Base-by-base conservation (phyloP, 30 jellyfish, hydroid and myxozoan species). In the Sanderia malayensis region DNA sequence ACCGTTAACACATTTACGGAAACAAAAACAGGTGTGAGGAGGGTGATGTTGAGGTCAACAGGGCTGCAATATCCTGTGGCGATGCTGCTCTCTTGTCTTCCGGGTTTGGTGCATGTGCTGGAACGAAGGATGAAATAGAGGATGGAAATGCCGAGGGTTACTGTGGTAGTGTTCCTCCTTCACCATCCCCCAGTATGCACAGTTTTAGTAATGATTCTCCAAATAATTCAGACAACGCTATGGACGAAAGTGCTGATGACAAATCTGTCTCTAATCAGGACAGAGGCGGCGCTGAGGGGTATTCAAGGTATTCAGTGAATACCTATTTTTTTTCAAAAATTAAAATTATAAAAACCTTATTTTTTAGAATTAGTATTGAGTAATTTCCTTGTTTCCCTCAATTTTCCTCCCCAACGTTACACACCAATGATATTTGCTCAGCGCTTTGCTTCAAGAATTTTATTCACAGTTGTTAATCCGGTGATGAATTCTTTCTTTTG, bases 241-340 rank as follows among this genome's bases (percentile, higher is more conserved):
- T 15, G 4, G 64, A 49, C 64, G 64, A 49, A 49, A 49, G 64
- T 49, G 18, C 64, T 8, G 64, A 24, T 49, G 64, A 49, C 18
- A 24, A 49, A 9, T 24, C 64, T 49, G 64, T 49, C 64, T 24
- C 18, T 49, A 24, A 49, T n/a, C n/a, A n/a, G n/a, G n/a, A n/a
- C n/a, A 59, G 75, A 57, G 75, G 75, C 75, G 75, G 75, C 75
- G 75, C 75, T 63, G 75, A 63, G 75, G 75, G 75, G 75, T 63
- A n/a, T n/a, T n/a, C n/a, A n/a, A n/a, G n/a, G n/a, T n/a, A n/a
- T n/a, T n/a, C n/a, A n/a, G n/a, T n/a, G 75, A 63, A 63, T 33
- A 63, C 75, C 75, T 63, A 63, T 63, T 63, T 63, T 63, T n/a
- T n/a, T n/a, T n/a, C n/a, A n/a, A n/a, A n/a, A n/a, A n/a, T n/a